Evolutionary conservation across 2,113 vertebrate species (phyloP), one percentile per base, ranked within the genome.

Genomic region (Phalacrocorax carbo): DNA sequence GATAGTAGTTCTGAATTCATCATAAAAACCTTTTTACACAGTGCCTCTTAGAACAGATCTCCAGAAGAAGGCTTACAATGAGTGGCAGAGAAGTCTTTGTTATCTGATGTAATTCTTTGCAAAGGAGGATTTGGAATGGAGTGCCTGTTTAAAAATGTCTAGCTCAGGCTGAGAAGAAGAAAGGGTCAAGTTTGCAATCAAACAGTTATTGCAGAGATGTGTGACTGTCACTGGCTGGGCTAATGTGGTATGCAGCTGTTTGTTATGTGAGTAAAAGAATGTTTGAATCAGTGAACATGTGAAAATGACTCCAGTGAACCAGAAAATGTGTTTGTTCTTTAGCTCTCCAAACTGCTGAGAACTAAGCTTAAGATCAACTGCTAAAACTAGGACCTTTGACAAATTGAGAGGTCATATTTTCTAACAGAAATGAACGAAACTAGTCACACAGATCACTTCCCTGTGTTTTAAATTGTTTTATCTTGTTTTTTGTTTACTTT

Each of bases 1-100:
- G 99, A 99, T 98, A 98, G 98, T 98, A 97, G 98, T 98, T 98
- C 97, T 98, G 98, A 99, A 99, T 98, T 98, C 97, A 98, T 98
- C 98, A 98, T 98, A 98, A 98, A 98, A 98, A 97, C 97, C 98
- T 98, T 98, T 98, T 98, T 98, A 98, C 98, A 97, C 97, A 98
- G 97, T 97, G 97, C 98, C 98, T 98, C 98, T 98, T 93, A 97
- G 98, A 98, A 98, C 98, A 97, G 97, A 98, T 98, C 98, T 98
- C 98, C 97, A 97, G 98, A 98, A 98, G 98, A 97, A 97, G 97
- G 97, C 97, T 98, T 98, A 98, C 98, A 98, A 98, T 98, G 98
- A 98, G 98, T 98, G 97, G 97, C 97, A 97, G 98, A 97, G 96
- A 95, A 98, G 97, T 95, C 98, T 98, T 99, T 98, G 98, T 98